Conservation (phyloP, 2,797 vertebrate species). For the Podargus strigoides region DNA sequence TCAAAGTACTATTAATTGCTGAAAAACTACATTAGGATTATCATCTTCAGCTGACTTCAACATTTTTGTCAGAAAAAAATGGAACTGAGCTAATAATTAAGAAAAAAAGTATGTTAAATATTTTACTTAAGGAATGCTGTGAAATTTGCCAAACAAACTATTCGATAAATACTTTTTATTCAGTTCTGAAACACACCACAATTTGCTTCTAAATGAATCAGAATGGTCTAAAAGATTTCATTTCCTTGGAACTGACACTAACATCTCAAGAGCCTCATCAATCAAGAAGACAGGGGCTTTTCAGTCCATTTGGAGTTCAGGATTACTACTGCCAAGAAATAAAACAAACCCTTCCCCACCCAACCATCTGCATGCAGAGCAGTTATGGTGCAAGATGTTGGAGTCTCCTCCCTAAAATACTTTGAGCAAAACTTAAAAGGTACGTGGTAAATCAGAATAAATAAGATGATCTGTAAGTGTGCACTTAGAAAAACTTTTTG, state of each 20-base stretch:
- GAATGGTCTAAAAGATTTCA: background rate
- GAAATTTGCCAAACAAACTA: background rate
- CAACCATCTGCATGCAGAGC: background rate
- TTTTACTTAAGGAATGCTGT: background rate
- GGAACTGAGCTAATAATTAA: background rate
- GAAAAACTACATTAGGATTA: background rate
- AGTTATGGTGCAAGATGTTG: background rate
- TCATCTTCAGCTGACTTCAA: background rate
- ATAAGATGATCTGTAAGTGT: background rate
- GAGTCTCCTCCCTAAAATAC: background rate
- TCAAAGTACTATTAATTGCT: background rate
- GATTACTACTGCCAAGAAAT: background rate
- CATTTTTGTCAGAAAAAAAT: background rate
- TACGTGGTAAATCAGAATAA: background rate
- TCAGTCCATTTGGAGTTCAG: background rate
- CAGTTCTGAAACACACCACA: background rate
- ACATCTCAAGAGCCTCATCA: background rate
- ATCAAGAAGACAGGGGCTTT: background rate
- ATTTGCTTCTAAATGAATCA: background rate
- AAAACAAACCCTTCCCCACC: background rate
- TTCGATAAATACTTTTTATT: background rate
- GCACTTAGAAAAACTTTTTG: background rate
- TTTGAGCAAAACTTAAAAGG: background rate
- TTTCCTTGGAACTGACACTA: background rate
- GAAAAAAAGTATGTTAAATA: background rate